phyloP scores from a whole-genome alignment of 2,888 invertebrate species.

The Diadegma fenestrale region DNA sequence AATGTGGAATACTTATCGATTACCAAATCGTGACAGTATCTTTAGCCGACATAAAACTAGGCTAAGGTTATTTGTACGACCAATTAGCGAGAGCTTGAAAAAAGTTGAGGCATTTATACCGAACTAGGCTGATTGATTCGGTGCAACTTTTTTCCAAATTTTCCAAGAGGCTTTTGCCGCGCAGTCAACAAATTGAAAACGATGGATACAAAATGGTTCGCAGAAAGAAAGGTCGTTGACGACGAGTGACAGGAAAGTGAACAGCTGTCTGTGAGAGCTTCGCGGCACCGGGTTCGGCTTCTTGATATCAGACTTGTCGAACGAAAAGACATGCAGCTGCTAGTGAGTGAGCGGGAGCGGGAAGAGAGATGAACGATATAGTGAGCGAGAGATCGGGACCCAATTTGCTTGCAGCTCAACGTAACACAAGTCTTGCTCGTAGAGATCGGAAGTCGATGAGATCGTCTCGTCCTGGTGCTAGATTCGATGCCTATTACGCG shows the following conservation, averaged over 20 bases:
- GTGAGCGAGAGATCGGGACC: slow-evolving; percentile 56
- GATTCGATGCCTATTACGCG: slow-evolving; percentile 31
- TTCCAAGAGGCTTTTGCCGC: too few species aligned
- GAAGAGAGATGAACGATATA: slow-evolving; percentile 45
- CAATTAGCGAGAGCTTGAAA: slow-evolving; percentile 1
- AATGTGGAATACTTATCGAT: slow-evolving; percentile 55
- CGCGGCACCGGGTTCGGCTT: too few species aligned
- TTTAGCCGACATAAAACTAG: slow-evolving; percentile 6
- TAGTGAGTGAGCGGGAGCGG: slow-evolving; percentile 52
- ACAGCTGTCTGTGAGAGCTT: slow-evolving; percentile 62
- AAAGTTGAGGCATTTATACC: neutral
- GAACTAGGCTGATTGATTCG: neutral
- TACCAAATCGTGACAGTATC: slow-evolving; percentile 49
- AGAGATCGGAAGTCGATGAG: slow-evolving; percentile 70
- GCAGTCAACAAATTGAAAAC: neutral
- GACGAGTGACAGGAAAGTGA: slow-evolving; percentile 61
- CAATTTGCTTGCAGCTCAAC: slow-evolving; percentile 69
- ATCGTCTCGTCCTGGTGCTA: slow-evolving; percentile 26
- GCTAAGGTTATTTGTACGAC: neutral
- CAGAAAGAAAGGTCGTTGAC: slow-evolving; percentile 36
- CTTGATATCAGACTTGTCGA: too few species aligned
- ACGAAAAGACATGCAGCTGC: slow-evolving; percentile 62
- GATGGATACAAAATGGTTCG: neutral
- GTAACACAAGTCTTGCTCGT: slow-evolving; percentile 50
- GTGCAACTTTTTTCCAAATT: too few species aligned